Conservation (phyloP, 2,888 invertebrate species). For the Lomographa bimaculata region DNA sequence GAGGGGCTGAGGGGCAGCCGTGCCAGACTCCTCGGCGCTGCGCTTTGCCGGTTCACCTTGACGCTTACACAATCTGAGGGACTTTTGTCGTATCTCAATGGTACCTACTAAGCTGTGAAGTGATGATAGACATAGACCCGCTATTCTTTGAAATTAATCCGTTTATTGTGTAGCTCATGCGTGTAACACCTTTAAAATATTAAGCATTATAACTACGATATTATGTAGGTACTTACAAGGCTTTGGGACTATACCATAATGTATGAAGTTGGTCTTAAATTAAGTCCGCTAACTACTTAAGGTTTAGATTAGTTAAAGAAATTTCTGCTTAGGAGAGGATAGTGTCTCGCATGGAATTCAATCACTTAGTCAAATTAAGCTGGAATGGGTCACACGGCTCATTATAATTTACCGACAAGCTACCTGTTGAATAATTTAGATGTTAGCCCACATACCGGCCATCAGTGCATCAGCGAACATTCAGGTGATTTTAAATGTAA, state of each 20-base stretch:
- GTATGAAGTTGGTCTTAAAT: too few species aligned
- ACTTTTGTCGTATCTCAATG: constrained; percentile 25
- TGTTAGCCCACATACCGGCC: constrained; percentile 31
- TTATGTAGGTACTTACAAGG: too few species aligned
- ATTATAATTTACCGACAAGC: constrained; percentile 29
- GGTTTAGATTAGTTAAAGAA: too few species aligned
- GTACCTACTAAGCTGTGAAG: not conserved
- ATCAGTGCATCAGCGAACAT: constrained; percentile 17
- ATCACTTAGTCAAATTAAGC: constrained; percentile 27
- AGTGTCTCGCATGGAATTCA: constrained; percentile 18
- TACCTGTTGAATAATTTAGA: constrained; percentile 34
- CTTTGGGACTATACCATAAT: too few species aligned
- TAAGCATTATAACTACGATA: too few species aligned
- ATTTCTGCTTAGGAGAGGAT: not conserved
- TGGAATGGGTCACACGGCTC: constrained; percentile 31
- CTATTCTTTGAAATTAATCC: constrained; percentile 8
- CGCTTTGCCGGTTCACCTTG: constrained; percentile 67
- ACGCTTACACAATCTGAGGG: constrained; percentile 50
- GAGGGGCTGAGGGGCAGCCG: constrained; percentile 34
- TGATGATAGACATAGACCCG: constrained; percentile 1
- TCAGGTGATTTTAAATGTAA: constrained; percentile 30
- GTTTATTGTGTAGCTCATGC: constrained; percentile 1
- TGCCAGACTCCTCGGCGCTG: constrained; percentile 70
- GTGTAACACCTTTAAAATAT: too few species aligned
- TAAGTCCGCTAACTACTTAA: too few species aligned